A percentile compares a stretch with the other conserved stretches of the same genome.
Evolutionary conservation across 2,888 invertebrate species (phyloP).

Genomic region (Himalopsyche tibetana): DNA sequence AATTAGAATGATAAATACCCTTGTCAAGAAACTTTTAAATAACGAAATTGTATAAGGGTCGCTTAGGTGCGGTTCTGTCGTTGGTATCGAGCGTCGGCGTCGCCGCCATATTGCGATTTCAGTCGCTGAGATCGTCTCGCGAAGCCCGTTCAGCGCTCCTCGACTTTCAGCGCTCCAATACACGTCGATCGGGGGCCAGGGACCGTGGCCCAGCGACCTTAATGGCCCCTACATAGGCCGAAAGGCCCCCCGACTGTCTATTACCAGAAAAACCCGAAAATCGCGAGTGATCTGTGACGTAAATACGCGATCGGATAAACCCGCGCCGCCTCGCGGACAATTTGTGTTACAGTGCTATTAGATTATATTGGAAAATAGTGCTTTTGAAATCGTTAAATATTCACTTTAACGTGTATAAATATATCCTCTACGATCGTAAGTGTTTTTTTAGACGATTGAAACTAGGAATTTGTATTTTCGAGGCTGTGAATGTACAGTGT

Average conservation of each 20-base stretch:
- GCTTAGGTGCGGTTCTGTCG: constrained; percentile 56
- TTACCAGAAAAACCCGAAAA: constrained; percentile 16
- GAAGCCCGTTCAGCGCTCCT: constrained; percentile 56
- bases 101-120: constrained; percentile 62
- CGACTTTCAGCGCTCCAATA: constrained; percentile 53
- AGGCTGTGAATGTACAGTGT: constrained; percentile 49
- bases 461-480: neutral
- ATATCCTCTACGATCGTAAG: constrained; percentile 48
- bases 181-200: constrained; percentile 52
- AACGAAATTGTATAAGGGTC: neutral
- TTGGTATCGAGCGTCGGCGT: constrained; percentile 65
- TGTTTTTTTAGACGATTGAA: neutral
- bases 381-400: constrained; percentile 48
- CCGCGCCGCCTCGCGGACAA: constrained; percentile 50
- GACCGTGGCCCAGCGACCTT: constrained; percentile 50
- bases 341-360: constrained; percentile 46
- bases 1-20: too few relatives aligned
- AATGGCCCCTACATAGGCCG: constrained; percentile 50
- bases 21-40: too few relatives aligned
- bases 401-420: constrained; percentile 36
- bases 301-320: constrained; percentile 45
- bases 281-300: constrained; percentile 51
- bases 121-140: constrained; percentile 53
- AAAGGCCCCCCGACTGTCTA: constrained; percentile 52
- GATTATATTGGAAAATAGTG: constrained; percentile 39